A percentile compares a stretch with the other conserved stretches of the same genome.
phyloP scores from a whole-genome alignment of 2,113 vertebrate species.

The Peromyscus polionotus region DNA sequence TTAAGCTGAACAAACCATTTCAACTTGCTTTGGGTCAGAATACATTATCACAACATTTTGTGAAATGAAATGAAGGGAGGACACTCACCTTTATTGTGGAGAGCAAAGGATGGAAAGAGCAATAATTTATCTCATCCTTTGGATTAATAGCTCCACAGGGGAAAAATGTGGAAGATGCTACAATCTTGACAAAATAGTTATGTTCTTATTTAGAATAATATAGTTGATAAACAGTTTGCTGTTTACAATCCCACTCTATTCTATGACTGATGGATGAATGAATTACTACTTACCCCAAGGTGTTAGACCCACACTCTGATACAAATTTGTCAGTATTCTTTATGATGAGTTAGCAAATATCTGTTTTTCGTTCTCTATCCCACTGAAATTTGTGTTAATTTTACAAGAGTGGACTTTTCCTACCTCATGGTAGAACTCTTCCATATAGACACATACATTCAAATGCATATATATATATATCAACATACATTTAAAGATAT shows the following conservation, averaged over 20 bases:
- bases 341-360: background rate
- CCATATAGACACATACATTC: background rate
- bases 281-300: background rate
- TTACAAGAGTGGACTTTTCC: background rate
- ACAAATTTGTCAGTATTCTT: background rate
- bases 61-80: background rate
- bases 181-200: background rate
- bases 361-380: background rate
- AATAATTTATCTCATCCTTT: background rate
- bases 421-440: background rate
- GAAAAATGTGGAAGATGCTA: background rate
- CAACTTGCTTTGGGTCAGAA: background rate
- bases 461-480: no score
- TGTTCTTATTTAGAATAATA: conserved; percentile 11
- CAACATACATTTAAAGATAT: background rate
- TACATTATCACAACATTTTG: background rate
- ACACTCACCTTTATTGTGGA: background rate
- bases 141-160: background rate
- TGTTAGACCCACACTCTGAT: background rate
- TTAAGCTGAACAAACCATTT: background rate
- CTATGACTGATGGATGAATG: background rate
- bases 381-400: conserved; percentile 10
- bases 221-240: background rate
- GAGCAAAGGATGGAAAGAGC: background rate
- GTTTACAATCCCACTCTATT: background rate